Evolutionary conservation across 2,113 vertebrate genomes (phyloP).

Genomic region (Oceanodroma tethys): DNA sequence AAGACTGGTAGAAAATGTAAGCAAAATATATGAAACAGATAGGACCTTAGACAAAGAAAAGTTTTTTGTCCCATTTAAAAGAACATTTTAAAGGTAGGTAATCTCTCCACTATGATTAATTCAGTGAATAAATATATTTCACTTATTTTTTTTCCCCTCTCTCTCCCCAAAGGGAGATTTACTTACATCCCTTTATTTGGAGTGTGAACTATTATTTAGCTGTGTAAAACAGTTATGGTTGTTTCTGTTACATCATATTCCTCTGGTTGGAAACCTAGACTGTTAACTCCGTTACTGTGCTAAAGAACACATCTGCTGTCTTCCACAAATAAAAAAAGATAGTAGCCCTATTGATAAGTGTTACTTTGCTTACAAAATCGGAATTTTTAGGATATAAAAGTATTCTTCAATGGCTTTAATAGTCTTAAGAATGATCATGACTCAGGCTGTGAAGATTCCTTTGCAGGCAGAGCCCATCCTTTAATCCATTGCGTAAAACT

Average conservation of each 20-base stretch:
- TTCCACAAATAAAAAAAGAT: neutral
- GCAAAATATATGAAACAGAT: neutral
- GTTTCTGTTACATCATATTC: neutral
- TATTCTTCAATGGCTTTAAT: neutral
- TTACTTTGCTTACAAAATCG: neutral
- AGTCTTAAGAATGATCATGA: neutral
- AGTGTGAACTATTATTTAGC: neutral
- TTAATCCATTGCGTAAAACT: neutral
- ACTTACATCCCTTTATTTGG: neutral
- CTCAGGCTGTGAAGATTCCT: neutral
- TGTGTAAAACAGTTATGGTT: neutral
- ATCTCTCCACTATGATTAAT: neutral
- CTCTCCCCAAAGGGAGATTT: neutral
- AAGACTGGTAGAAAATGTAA: neutral
- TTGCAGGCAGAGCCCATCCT: neutral
- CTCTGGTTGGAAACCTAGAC: neutral
- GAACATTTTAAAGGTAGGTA: neutral
- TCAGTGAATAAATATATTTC: neutral
- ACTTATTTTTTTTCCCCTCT: neutral
- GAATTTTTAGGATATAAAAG: neutral
- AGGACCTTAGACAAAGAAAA: neutral
- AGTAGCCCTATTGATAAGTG: neutral
- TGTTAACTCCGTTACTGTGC: neutral
- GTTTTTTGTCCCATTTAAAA: neutral
- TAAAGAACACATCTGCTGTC: neutral